phyloP scores from a whole-genome alignment of 2,113 vertebrate genomes.

The Plestiodon gilberti region DNA sequence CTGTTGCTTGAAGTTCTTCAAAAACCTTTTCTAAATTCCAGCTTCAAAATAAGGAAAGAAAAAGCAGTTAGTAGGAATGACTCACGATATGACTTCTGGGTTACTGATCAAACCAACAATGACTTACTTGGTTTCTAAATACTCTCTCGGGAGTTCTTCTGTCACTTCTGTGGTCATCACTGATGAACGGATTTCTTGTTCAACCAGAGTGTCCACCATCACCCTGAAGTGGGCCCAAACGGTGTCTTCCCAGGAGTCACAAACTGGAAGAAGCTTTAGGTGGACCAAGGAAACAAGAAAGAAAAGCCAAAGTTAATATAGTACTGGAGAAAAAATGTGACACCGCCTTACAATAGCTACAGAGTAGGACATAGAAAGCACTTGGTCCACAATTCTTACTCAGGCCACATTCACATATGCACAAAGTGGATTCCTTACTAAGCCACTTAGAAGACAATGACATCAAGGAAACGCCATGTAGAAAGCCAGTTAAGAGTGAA shows the following conservation, averaged over 20 bases:
- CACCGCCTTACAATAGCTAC: neutral
- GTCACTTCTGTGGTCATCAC: slow-evolving; percentile 83
- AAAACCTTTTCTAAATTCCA: slow-evolving; percentile 97
- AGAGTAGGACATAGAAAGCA: no score
- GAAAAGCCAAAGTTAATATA: slow-evolving; percentile 10
- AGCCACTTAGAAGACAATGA: neutral
- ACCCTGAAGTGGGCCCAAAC: slow-evolving; percentile 96
- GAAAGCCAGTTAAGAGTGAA: neutral
- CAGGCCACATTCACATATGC: neutral
- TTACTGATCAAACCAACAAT: neutral
- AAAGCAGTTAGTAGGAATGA: slow-evolving; percentile 25
- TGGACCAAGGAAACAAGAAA: slow-evolving; percentile 33
- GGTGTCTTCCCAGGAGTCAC: slow-evolving; percentile 95
- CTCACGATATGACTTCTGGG: neutral
- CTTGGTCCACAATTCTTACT: neutral
- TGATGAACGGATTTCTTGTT: slow-evolving; percentile 91
- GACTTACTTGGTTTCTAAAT: slow-evolving; percentile 91
- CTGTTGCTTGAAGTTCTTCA: slow-evolving; percentile 94
- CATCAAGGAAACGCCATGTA: neutral
- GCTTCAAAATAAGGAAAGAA: slow-evolving; percentile 73
- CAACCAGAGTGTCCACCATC: slow-evolving; percentile 95
- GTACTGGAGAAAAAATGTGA: neutral
- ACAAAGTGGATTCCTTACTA: neutral
- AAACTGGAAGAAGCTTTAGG: slow-evolving; percentile 89
- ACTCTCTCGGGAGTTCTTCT: slow-evolving; percentile 90